Base-by-base conservation (phyloP, 2,113 vertebrate genomes). In the Caretta caretta region DNA sequence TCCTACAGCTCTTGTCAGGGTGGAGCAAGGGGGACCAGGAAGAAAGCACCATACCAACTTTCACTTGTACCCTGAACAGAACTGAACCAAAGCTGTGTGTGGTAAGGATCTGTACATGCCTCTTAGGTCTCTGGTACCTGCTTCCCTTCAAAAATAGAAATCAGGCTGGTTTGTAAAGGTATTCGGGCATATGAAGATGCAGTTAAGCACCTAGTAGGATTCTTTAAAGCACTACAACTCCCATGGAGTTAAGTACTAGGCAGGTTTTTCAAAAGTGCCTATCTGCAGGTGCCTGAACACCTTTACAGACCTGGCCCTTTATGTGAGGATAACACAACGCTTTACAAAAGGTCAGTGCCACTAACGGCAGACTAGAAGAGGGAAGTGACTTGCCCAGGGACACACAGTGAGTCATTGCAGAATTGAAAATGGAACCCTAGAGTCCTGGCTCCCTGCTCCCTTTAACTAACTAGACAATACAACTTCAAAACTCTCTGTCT, bases 381-480 rank as follows among this genome's bases (percentile, higher is more conserved):
- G 54, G 82, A 65, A 62, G 85, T 0, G 0, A 12, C 29, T 91
- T 20, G 72, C 2, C 4, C 3, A 8, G 10, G 17, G 1, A 75
- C n/a, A 72, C 69, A 7, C 86, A 0, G 3, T 0, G 2, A 6
- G 76, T 87, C 62, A 56, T 3, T 35, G 14, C 8, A 0, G 1
- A 27, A 27, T 0, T 0, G 79, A 83, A 78, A 42, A 51, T 13
- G 35, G 83, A 79, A 42, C 12, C 81, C 1, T 0, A 80, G 79
- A 88, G 69, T 92, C 19, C 57, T 93, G 27, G 22, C 38, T 22
- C 11, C 6, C 2, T 1, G 79, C 13, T 75, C 8, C 56, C 50
- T 49, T 46, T 53, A 29, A 4, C 1, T 53, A 29, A 4, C 1
- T 31, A 3, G 2, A 25, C 1, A 4, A 3, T n/a, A 20, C 17